Evolutionary conservation across 2,888 invertebrate genomes (phyloP), one percentile per base, ranked within the genome.

Genomic region (Trachelus stipa): DNA sequence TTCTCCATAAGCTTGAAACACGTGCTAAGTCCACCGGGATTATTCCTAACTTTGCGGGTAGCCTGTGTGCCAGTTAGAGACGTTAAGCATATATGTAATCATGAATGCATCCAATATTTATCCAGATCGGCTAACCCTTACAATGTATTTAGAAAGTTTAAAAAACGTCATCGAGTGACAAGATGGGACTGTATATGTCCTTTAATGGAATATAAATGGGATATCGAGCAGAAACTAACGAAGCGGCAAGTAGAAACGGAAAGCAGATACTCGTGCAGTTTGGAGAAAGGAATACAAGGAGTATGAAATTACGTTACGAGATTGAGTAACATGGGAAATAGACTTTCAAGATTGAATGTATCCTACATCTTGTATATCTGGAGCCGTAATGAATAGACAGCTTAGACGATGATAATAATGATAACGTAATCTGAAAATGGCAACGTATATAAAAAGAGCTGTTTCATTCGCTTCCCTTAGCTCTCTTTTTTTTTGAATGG

Each of bases 21-120:
- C 78, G 75, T 82, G 83, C 83, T 86, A 85, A 87, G 85, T 84
- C 83, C 82, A 15, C 78, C 76, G 81, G 84, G 85, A 88, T 87
- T 87, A 86, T 76, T 78, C 68, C 75, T 68, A 78, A 78, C 73
- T 73, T 76, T 30, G 15, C 69, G 73, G 73, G 75, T 75, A 76
- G 76, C 78, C 75, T 40, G 40, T 40, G 15, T 40, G 6, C 23
- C 56, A 23, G 23, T 9, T 23, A 23, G 56, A 56, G 9, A 23
- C 56, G 23, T 23, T 56, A 23, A 23, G 9, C 1, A 23, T 40
- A 37, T 40, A 37, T 77, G 68, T 75, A 78, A 78, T 78, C 78
- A 75, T 71, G 73, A 56, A 30, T 75, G 35, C 76, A 75, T 73
- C 73, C 78, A 76, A 78, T 76, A 76, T 78, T 56, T 15, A 31